These are phyloP conservation scores for Ecliptopera silaceata DNA, from an alignment of 2,888 invertebrate species.

Conservation along the genomic window DNA sequence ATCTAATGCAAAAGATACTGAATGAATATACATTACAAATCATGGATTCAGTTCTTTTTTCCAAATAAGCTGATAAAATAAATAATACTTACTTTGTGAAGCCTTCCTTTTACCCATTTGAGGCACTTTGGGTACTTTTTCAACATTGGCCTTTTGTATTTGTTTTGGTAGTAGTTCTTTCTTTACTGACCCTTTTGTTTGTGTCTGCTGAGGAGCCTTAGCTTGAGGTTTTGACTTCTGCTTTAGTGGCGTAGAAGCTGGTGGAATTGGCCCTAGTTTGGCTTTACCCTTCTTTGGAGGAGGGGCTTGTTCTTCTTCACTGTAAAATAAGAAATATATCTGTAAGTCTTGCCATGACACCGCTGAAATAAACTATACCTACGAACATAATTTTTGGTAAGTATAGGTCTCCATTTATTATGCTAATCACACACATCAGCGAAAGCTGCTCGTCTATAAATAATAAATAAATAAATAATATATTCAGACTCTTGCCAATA, in stretches of 20 bases:
- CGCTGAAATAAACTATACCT: too few relatives aligned
- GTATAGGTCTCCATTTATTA: too few relatives aligned
- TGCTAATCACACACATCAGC: too few relatives aligned
- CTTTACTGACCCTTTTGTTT: conserved; percentile 3
- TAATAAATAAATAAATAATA: too few relatives aligned
- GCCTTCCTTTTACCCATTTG: conserved; percentile 45
- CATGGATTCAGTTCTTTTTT: too few relatives aligned
- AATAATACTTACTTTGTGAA: conserved; percentile 43
- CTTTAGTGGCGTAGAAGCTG: conserved; percentile 14
- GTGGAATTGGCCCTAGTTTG: conserved; percentile 17
- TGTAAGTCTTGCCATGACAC: too few relatives aligned
- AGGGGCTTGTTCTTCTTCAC: conserved; percentile 34
- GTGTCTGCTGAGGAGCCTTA: conserved; percentile 3
- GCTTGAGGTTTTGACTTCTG: conserved; percentile 26
- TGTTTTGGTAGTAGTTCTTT: conserved; percentile 1
- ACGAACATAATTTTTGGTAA: too few relatives aligned
- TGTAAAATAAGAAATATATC: conserved; percentile 16
- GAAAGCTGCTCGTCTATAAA: too few relatives aligned
- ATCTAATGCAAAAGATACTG: too few relatives aligned
- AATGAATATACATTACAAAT: too few relatives aligned
- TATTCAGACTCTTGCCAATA: too few relatives aligned
- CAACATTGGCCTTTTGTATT: conserved; percentile 3
- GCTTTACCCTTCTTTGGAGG: conserved; percentile 38
- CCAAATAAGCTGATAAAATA: neutral
- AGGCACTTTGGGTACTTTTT: conserved; percentile 23